phyloP scores from a whole-genome alignment of 2,888 invertebrate genomes.

The Buathra laborator region DNA sequence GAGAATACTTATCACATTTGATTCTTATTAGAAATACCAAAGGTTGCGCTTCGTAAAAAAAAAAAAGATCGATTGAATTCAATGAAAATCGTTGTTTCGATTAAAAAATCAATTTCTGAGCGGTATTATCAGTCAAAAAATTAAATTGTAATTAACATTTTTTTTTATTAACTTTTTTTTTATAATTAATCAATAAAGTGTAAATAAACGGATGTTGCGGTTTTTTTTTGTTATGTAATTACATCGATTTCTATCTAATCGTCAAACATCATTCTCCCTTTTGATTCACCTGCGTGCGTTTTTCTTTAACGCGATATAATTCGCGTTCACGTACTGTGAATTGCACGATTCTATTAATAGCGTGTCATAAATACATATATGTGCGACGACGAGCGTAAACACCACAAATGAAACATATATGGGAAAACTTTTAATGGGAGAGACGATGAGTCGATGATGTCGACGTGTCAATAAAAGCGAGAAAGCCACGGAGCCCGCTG shows the following conservation, averaged over 20 bases:
- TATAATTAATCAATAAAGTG: not conserved
- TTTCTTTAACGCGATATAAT: not conserved
- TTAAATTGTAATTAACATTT: not conserved
- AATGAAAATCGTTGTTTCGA: too few species aligned
- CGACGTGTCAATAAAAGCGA: slow-evolving; percentile 51
- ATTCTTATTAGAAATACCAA: too few species aligned
- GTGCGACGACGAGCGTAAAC: slow-evolving; percentile 12
- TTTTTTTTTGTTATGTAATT: not conserved
- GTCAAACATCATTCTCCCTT: slow-evolving; percentile 11
- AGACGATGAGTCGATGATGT: slow-evolving; percentile 5
- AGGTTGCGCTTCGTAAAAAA: too few species aligned
- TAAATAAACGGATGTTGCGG: not conserved
- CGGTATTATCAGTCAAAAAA: too few species aligned
- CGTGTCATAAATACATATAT: slow-evolving; percentile 2
- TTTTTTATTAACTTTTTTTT: not conserved
- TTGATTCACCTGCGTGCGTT: slow-evolving; percentile 14
- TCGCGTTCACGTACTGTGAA: not conserved
- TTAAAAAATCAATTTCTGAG: too few species aligned
- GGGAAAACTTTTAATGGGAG: slow-evolving; percentile 36
- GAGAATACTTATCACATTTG: too few species aligned
- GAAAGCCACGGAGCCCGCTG: not conserved
- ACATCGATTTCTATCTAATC: not conserved
- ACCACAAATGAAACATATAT: slow-evolving; percentile 31
- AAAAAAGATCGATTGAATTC: too few species aligned
- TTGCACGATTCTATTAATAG: slow-evolving; percentile 37